Base-by-base conservation (phyloP, 2,113 vertebrate genomes). In the Prolemur simus region DNA sequence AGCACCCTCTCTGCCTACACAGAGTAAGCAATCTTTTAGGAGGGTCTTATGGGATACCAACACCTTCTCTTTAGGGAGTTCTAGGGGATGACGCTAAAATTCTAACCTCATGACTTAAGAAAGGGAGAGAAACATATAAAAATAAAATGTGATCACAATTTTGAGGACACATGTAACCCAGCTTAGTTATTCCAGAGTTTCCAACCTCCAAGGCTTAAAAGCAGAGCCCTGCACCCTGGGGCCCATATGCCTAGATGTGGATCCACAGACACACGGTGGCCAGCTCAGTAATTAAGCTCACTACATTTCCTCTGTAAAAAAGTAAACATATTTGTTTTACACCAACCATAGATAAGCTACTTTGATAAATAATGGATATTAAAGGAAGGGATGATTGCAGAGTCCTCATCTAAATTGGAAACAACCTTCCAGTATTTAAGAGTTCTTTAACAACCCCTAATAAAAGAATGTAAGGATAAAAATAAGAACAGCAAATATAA, bases 21-120 rank as follows among this genome's bases (percentile, higher is more conserved):
- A n/a, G 2, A 86, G 29, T 13, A 45, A 90, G 85, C 21, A 39
- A 47, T 56, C 78, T 74, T 77, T 74, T 27, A 91, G 52, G 45
- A 68, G 17, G 34, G n/a, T 89, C 92, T 89, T 83, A 8, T 42
- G 45, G 52, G 39, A 17, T 58, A 69, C 18, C 73, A 89, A 56
- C 8, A 20, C 45, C 52, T 82, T 91, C 74, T 83, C 73, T 82
- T 87, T 73, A 88, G 6, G 42, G 56, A 77, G 29, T 77, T 66
- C 71, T 81, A 92, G 5, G 39, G 10, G 8, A 83, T 15, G 47
- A 13, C 6, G 25, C 34, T 82, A n/a, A 93, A 29, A 54, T 13
- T 47, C 18, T 56, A n/a, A 76, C 39, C 37, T 74, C 39, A 9
- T 15, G 29, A 54, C 39, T 90, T 77, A 27, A 76, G 29, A 73